A percentile compares a stretch with the other conserved stretches of the same genome.
Evolutionary conservation across 2,797 vertebrate genomes (phyloP).

Genomic region (Chelidonichthys spinosus): DNA sequence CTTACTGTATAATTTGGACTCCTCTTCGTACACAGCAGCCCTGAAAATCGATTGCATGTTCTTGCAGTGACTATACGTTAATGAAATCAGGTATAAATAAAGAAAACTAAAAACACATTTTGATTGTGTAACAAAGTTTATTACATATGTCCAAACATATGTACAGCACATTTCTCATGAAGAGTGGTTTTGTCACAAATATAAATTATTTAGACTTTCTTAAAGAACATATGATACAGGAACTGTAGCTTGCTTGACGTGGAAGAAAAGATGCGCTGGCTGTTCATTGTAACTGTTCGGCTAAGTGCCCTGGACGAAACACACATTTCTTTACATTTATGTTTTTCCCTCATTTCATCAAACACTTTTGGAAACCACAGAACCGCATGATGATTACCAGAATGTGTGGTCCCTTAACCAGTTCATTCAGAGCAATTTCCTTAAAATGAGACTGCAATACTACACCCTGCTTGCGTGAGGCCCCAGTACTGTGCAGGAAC

Average conservation of each 20-base stretch:
- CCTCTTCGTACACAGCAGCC: not conserved
- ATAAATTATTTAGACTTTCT: slow-evolving; percentile 94
- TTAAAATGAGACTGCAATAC: slow-evolving; percentile 70
- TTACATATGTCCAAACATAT: slow-evolving; percentile 99
- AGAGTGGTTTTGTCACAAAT: slow-evolving; percentile 98
- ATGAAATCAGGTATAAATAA: not conserved
- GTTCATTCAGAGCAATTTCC: slow-evolving; percentile 37
- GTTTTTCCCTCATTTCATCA: slow-evolving; percentile 34
- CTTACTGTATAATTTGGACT: not conserved
- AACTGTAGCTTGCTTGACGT: slow-evolving; percentile 63
- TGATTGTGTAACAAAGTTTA: slow-evolving; percentile 98
- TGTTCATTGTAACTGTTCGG: slow-evolving; percentile 56
- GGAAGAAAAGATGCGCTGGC: slow-evolving; percentile 64
- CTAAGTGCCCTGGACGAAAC: slow-evolving; percentile 48
- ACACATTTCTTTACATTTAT: slow-evolving; percentile 34
- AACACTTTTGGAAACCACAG: slow-evolving; percentile 29
- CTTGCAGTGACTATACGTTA: not conserved
- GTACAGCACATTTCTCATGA: slow-evolving; percentile 95
- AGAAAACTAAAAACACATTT: not conserved
- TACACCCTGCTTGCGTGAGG: slow-evolving; percentile 52
- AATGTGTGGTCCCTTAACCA: slow-evolving; percentile 62
- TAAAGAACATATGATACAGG: slow-evolving; percentile 79
- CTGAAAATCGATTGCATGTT: not conserved
- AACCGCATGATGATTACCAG: slow-evolving; percentile 42
- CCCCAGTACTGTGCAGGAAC: slow-evolving; percentile 61